A percentile compares a stretch with the other conserved stretches of the same genome.
phyloP scores from a whole-genome alignment of 2,797 vertebrate species.

The Chromis chromis region DNA sequence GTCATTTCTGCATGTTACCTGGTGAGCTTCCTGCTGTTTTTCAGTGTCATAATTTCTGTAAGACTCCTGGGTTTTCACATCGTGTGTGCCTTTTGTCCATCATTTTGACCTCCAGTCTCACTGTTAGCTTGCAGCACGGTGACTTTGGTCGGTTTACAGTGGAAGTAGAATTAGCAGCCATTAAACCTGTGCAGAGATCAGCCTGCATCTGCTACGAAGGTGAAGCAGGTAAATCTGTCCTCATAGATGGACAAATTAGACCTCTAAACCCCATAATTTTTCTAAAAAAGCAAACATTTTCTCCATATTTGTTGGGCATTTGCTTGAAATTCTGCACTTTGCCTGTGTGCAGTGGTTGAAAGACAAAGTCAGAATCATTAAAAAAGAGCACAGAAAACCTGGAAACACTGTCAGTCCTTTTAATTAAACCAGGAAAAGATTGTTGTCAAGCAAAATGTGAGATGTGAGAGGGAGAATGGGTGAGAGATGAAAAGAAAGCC shows the following conservation, averaged over 20 bases:
- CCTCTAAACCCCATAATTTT: background rate
- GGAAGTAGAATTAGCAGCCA: slow-evolving; percentile 34
- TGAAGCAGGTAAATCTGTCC: slow-evolving; percentile 31
- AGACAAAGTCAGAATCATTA: background rate
- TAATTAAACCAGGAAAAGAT: slow-evolving; percentile 71
- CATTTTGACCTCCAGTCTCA: slow-evolving; percentile 39
- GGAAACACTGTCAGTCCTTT: slow-evolving; percentile 55
- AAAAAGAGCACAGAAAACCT: slow-evolving; percentile 20
- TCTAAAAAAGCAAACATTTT: slow-evolving; percentile 16
- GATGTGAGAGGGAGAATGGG: slow-evolving; percentile 60
- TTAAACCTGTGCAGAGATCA: slow-evolving; percentile 24
- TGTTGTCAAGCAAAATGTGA: slow-evolving; percentile 68
- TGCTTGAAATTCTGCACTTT: slow-evolving; percentile 13
- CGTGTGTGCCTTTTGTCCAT: slow-evolving; percentile 31
- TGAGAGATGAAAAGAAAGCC: slow-evolving; percentile 67
- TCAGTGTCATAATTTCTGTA: slow-evolving; percentile 5
- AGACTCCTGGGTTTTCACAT: slow-evolving; percentile 41
- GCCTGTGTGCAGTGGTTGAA: slow-evolving; percentile 6
- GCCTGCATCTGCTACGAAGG: slow-evolving; percentile 21
- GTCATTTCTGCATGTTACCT: background rate
- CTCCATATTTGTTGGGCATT: slow-evolving; percentile 1
- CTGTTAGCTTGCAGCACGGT: slow-evolving; percentile 8
- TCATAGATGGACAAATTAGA: slow-evolving; percentile 1
- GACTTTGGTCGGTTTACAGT: slow-evolving; percentile 38
- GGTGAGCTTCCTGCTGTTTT: background rate